Evolutionary conservation across 2,797 vertebrate species (phyloP), one percentile per base, ranked within the genome.

Genomic region (Mallotus villosus): DNA sequence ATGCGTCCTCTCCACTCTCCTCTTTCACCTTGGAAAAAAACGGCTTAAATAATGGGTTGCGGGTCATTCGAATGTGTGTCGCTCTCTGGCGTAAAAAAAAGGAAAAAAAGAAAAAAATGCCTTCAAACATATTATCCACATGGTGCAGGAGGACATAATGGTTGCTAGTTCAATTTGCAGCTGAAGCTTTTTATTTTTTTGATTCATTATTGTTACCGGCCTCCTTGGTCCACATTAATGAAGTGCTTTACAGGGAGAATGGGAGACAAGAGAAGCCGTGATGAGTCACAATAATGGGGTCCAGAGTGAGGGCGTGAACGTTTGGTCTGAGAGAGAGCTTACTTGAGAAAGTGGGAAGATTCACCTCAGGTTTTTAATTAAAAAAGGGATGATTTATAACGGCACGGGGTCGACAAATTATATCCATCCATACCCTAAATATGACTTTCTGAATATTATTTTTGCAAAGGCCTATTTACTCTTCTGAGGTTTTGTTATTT

Each of bases 11-110:
- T 80, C 55, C 78, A 73, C 70, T 34, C 55, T 59, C 66, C 65
- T 74, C 67, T 84, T 87, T 86, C 89, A 88, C 87, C 87, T 29
- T 70, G 75, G 80, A 84, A 82, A 77, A 63, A 82, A 68, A 75
- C 74, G 68, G 68, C 79, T 82, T 85, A 77, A 85, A 71, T 85
- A 84, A 89, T 82, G 77, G 65, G 77, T 74, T 74, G 68, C 74
- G 69, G 81, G 79, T 41, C 19, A 55, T 88, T 78, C 58, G 84
- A 82, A 85, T 80, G 81, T 81, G 74, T 81, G 73, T 57, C 58
- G 74, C 72, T 77, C 72, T 71, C 74, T 51, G 46, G 73, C 63
- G 74, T 85, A 83, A 87, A 83, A 88, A 53, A 55, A 51, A n/a
- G n/a, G n/a, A n/a, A n/a, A 4, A 14, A n/a, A 55, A 55, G 16